Evolutionary conservation across 2,797 vertebrate species (phyloP), one percentile per base, ranked within the genome.

Genomic region (Philypnodon macrostomus): DNA sequence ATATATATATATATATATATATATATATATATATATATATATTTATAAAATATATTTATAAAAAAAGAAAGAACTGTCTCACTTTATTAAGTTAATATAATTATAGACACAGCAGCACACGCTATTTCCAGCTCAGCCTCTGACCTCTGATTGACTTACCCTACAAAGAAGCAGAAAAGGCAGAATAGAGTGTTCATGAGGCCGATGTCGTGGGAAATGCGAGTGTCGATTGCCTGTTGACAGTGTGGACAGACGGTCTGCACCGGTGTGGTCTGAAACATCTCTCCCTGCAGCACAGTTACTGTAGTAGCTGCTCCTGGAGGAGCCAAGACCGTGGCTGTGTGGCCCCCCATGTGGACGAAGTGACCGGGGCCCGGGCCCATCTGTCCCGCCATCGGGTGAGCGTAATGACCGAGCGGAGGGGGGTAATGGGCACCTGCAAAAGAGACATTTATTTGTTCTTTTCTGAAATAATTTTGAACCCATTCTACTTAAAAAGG

Each of bases 201-300:
- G 56, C 96, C 97, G 0, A 98, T 88, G 63, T 97, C 93, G 0
- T 98, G 92, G 67, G 91, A 92, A 84, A 96, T 96, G 73, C 92
- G 93, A 58, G 97, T 99, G 85, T 92, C 77, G 83, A 99, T 96
- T 44, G 95, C 91, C 84, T 97, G 96, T 86, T 98, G 96, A 87
- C 97, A 99, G 85, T 99, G 95, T 8, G 95, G 95, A 83, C 97
- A 99, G 76, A 98, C 93, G 0, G 95, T 98, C 85, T 96, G 94
- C 77, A 99, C 95, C 0, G 97, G 96, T 0, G 91, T 88, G 0
- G 92, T 90, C 86, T 97, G 93, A 79, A 98, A 98, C 85, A 97
- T 94, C 86, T 98, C 97, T 0, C 95, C 95, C 81, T 99, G 95
- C 68, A 99, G 89, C 39, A 99, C 94, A 0, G 96, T 99, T 72